Evolutionary conservation across 2,797 vertebrate genomes (phyloP), one percentile per base, ranked within the genome.

Genomic region (Thaleichthys pacificus): DNA sequence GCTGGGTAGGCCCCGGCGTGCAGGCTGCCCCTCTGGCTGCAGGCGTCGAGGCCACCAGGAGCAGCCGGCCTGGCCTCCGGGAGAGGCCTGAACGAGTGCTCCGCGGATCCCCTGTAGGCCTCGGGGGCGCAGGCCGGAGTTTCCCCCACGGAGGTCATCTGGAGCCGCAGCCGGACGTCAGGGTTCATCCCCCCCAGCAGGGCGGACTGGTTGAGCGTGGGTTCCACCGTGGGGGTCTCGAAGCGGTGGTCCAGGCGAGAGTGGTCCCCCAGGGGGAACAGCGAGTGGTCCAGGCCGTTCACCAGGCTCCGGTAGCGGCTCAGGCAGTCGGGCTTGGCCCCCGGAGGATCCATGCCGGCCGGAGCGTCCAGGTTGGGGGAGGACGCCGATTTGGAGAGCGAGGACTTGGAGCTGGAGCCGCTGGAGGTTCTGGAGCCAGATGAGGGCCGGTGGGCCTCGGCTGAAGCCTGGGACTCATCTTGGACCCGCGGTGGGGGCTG

Each of bases 131-230:
- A 82, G 77, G 94, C 94, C 5, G 89, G 67, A 64, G 76, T 54
- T 2, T 92, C 87, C 77, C 77, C 86, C 21, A 92, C 88, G 73
- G 63, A 89, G 1, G 92, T 88, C 63, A 93, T 81, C 78, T 95
- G 95, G 84, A 95, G 92, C 82, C 90, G 89, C 83, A 93, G 91
- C 83, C 93, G 93, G 58, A 94, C 92, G 81, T 98, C 96, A 15
- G 92, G 61, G 72, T 92, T 94, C 69, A 96, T 78, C 0, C 91
- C 94, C 66, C 94, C 94, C 63, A 94, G 76, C 68, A 98, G 77
- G 7, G 88, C 82, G 0, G 98, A 95, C 86, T 98, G 97, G 91
- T 97, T 98, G 54, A 98, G 87, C 0, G 96, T 97, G 21, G 90
- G 92, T 81, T 98, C 97, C 65, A 98, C 81, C 28, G 88, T 82